Conservation (phyloP, 2,888 invertebrate species). For the Catotricha subobsoleta region DNA sequence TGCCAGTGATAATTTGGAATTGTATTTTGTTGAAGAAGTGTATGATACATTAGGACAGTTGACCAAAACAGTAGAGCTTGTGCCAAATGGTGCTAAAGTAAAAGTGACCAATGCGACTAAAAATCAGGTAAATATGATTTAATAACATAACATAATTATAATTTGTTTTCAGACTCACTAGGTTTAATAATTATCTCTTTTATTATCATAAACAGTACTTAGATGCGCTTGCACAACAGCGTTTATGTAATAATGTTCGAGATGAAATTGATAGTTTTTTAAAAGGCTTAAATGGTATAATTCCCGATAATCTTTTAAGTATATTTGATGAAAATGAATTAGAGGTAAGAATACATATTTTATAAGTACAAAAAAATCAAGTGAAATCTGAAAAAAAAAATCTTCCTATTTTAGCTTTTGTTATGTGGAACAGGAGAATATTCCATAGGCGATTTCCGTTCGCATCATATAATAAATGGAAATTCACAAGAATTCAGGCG, state of each 20-base stretch:
- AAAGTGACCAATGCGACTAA: conserved; percentile 39
- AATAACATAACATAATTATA: too few relatives aligned
- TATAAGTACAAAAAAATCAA: not conserved
- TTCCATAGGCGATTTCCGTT: conserved; percentile 74
- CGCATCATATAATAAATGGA: conserved; percentile 72
- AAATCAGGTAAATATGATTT: conserved; percentile 25
- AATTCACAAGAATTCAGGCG: conserved; percentile 65
- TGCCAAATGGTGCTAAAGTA: conserved; percentile 63
- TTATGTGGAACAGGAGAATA: conserved; percentile 89
- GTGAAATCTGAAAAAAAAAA: too few relatives aligned
- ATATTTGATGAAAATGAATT: conserved; percentile 94
- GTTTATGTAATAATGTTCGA: conserved; percentile 62
- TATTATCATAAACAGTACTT: too few relatives aligned
- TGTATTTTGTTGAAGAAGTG: conserved; percentile 79
- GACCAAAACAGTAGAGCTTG: conserved; percentile 58
- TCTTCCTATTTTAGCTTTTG: conserved; percentile 50
- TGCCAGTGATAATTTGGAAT: conserved; percentile 51
- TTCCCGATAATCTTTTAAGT: conserved; percentile 80
- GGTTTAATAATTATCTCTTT: too few relatives aligned
- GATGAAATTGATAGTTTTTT: conserved; percentile 76
- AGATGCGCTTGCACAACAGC: conserved; percentile 76
- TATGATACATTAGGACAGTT: conserved; percentile 64
- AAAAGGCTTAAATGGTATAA: conserved; percentile 75
- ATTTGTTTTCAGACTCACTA: too few relatives aligned
- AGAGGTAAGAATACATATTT: conserved; percentile 40